These are phyloP conservation scores for Tricholaema leucomelas DNA, from an alignment of 2,113 vertebrate species.

Conservation along the genomic window DNA sequence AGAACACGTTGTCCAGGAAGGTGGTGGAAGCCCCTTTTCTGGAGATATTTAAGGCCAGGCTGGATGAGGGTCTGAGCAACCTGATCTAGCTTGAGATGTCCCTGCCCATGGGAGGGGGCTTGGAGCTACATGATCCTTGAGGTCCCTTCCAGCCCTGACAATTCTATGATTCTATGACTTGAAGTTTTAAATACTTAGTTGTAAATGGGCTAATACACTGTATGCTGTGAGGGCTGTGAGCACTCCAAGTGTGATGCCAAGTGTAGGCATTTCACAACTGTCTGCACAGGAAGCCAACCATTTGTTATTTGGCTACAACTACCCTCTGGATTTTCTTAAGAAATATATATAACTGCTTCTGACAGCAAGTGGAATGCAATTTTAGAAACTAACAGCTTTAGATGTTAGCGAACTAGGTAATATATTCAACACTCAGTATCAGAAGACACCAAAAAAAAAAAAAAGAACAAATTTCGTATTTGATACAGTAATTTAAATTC, in stretches of 20 bases:
- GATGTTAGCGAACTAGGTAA: conserved; percentile 44
- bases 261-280: conserved; percentile 47
- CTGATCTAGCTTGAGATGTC: too few species aligned
- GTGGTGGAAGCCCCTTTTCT: too few species aligned
- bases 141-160: too few species aligned
- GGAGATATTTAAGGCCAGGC: too few species aligned
- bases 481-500: not conserved
- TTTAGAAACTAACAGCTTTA: conserved; percentile 53
- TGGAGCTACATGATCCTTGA: too few species aligned
- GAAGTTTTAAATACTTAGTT: not conserved
- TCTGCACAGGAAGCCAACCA: conserved; percentile 32
- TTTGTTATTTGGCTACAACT: conserved; percentile 27
- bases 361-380: conserved; percentile 18
- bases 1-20: too few species aligned
- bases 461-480: not conserved
- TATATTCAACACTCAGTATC: not conserved
- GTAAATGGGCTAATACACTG: not conserved
- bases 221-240: not conserved
- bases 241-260: not conserved
- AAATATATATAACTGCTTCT: conserved; percentile 25
- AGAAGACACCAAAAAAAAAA: not conserved
- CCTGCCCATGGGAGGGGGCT: too few species aligned
- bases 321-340: conserved; percentile 34
- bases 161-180: not conserved
- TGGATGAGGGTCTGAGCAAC: too few species aligned